Evolutionary conservation across 2,888 invertebrate species (phyloP), one percentile per base, ranked within the genome.

Genomic region (Mesorhabditis belari): DNA sequence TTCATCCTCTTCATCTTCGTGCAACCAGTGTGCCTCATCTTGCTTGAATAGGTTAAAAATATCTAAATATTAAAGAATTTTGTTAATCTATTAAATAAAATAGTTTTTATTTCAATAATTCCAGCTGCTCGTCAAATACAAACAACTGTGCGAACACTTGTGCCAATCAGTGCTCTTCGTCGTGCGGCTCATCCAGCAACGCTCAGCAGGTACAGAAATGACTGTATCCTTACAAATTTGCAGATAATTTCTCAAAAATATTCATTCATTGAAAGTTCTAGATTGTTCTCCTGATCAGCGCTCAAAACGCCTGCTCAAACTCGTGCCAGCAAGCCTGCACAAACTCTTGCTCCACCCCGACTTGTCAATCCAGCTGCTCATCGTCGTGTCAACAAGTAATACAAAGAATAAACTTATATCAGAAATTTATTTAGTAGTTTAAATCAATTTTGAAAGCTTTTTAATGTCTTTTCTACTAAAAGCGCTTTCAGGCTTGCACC

Each of bases 101-200:
- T n/a, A n/a, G n/a, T n/a, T n/a, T n/a, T 17, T 17, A 35, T 12
- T 35, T 17, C 35, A 6, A 6, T 12, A 35, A 12, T 35, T 35
- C 17, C 17, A 35, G 35, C 6, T 35, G 35, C 35, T 35, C 35
- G 57, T 60, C 65, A 52, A 67, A 67, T 61, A 55, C 54, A 54
- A 60, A 63, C 59, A 52, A 58, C 21, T 70, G 70, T 57, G 57
- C 64, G n/a, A 62, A 61, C 61, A 60, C 59, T 25, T 70, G 71
- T 63, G 65, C 66, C 63, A 63, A 64, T 51, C 71, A 71, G 59
- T 71, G 71, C 35, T 35, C 35, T 12, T 12, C 6, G 9, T 35
- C 35, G 9, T 35, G 35, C 66, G 35, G 35, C 17, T 6, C 9
- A 35, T 12, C 35, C 35, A 12, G 9, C 9, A 35, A 35, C 35